Conservation (phyloP, 1,140 invertebrate species). For the Brachionus rubens region DNA sequence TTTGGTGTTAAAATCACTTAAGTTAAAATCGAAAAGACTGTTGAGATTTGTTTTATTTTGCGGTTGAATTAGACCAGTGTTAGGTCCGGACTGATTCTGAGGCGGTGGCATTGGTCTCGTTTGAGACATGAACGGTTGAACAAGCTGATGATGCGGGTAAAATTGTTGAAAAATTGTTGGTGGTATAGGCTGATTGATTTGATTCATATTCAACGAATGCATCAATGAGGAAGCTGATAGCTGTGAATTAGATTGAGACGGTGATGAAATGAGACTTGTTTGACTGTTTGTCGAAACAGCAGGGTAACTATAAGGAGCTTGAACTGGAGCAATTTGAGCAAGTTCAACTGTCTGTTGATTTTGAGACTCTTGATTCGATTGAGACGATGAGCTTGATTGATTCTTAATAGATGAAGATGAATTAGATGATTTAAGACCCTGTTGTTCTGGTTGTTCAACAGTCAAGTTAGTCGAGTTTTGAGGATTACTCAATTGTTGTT, state of each 20-base stretch:
- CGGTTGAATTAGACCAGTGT: not conserved
- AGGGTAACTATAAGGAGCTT: not conserved
- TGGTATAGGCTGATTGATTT: not conserved
- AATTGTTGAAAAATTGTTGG: not conserved
- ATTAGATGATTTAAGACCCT: not conserved
- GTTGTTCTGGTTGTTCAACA: not conserved
- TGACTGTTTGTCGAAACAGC: not conserved
- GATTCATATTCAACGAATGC: not conserved
- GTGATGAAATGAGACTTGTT: slow-evolving; percentile 20
- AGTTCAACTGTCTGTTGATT: not conserved
- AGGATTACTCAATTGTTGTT: not conserved
- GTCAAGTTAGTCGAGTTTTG: not conserved
- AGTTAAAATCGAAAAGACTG: not conserved
- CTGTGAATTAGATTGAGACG: slow-evolving; percentile 8
- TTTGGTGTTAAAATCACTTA: not conserved
- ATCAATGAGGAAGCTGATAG: not conserved
- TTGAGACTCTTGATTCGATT: not conserved
- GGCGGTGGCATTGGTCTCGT: not conserved
- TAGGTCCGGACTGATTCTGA: not conserved
- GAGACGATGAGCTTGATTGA: slow-evolving; percentile 1
- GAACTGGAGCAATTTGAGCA: not conserved
- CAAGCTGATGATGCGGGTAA: not conserved
- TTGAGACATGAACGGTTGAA: not conserved
- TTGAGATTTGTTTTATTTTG: not conserved
- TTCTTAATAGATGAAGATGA: slow-evolving; percentile 4